Evolutionary conservation across 2,888 invertebrate species (phyloP).

Genomic region (Andrena chrysosceles): DNA sequence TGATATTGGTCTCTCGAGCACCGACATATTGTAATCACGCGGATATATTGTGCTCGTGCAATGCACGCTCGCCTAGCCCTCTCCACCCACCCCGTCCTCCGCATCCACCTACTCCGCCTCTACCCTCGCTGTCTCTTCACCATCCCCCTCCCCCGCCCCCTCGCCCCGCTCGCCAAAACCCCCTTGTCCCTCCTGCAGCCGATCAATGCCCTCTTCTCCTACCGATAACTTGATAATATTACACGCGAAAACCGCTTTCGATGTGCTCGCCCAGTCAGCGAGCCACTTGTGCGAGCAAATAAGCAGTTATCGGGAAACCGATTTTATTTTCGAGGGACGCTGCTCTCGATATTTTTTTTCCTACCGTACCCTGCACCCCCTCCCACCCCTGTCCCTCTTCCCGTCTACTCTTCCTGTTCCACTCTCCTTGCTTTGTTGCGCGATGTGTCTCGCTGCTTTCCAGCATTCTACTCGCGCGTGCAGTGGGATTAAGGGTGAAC

Average conservation of each 20-base stretch:
- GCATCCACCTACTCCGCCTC: constrained; percentile 54
- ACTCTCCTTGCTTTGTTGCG: constrained; percentile 17
- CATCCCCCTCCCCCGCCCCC: constrained; percentile 39
- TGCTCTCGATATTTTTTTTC: constrained; percentile 67
- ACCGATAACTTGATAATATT: constrained; percentile 83
- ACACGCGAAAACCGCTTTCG: constrained; percentile 82
- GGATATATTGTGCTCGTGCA: constrained; percentile 79
- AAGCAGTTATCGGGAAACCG: constrained; percentile 83
- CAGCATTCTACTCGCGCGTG: neutral
- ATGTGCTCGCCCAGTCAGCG: constrained; percentile 81
- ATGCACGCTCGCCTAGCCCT: constrained; percentile 69
- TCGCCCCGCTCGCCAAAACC: constrained; percentile 30
- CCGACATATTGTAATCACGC: constrained; percentile 82
- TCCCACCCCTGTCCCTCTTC: neutral
- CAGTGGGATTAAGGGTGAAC: constrained; percentile 12
- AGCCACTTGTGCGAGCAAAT: constrained; percentile 83
- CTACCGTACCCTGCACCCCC: constrained; percentile 21
- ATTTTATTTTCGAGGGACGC: constrained; percentile 81
- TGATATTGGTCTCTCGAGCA: constrained; percentile 80
- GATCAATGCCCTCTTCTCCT: constrained; percentile 75
- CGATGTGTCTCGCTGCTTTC: neutral
- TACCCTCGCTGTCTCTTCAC: constrained; percentile 55
- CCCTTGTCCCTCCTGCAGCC: constrained; percentile 48
- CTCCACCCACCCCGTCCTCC: constrained; percentile 56
- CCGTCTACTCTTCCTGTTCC: neutral